These are phyloP conservation scores for Petrocephalus sullivani DNA, from an alignment of 2,797 vertebrate species.

Conservation along the genomic window DNA sequence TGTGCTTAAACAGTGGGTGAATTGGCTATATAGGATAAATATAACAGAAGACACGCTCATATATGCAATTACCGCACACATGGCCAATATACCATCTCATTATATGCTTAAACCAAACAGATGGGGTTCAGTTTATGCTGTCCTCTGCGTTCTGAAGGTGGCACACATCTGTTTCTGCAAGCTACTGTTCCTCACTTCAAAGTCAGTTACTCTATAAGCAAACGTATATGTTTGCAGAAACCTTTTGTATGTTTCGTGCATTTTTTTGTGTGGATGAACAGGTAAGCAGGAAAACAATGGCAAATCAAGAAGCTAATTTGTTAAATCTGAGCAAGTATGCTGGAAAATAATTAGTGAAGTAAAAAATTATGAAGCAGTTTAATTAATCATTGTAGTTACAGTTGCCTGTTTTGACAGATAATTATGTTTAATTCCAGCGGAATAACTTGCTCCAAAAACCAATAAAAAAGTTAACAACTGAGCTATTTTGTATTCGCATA, in stretches of 20 bases:
- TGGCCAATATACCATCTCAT: not conserved
- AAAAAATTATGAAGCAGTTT: constrained; percentile 4
- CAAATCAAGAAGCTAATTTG: not conserved
- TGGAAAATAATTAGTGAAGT: not conserved
- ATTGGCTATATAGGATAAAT: constrained; percentile 21
- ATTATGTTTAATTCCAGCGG: constrained; percentile 13
- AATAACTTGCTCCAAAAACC: not conserved
- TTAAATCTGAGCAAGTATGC: not conserved
- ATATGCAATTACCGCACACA: not conserved
- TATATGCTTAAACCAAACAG: not conserved
- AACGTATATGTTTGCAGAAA: not conserved
- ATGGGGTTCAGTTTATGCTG: not conserved
- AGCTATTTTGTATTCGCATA: constrained; percentile 9
- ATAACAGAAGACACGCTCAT: not conserved
- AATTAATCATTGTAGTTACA: constrained; percentile 14
- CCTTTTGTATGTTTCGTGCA: not conserved
- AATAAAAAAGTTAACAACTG: constrained; percentile 1
- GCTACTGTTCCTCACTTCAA: not conserved
- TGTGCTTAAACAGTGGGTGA: not conserved
- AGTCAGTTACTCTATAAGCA: not conserved
- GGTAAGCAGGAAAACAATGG: not conserved
- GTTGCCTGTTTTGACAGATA: constrained; percentile 1
- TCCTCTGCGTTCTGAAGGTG: not conserved
- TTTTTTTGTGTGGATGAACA: not conserved
- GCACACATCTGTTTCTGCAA: not conserved